Conservation (phyloP, 2,888 invertebrate species). For the Leptogaster cylindrica region DNA sequence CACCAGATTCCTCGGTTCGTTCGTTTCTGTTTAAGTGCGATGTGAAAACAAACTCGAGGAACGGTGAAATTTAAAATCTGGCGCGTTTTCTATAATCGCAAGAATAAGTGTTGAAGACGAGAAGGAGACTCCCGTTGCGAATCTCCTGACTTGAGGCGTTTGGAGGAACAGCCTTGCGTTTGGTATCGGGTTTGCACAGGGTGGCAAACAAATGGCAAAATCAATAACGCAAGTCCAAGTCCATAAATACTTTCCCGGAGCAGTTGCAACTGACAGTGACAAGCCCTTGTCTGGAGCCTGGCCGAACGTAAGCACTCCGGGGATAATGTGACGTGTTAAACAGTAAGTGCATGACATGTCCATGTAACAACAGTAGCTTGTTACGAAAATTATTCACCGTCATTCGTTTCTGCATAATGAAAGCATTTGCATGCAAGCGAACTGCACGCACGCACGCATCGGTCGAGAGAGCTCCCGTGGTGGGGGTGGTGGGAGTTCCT, state of each 20-base stretch:
- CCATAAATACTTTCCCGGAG: conserved; percentile 19
- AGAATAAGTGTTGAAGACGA: background rate
- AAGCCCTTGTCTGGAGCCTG: conserved; percentile 14
- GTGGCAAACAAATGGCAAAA: conserved; percentile 19
- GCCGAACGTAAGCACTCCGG: background rate
- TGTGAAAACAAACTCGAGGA: conserved; percentile 25
- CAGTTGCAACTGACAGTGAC: conserved; percentile 12
- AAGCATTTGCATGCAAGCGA: conserved; percentile 9
- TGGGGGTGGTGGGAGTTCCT: no score
- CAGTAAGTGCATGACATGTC: conserved; percentile 6
- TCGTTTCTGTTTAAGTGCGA: conserved; percentile 26
- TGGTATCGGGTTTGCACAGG: no score
- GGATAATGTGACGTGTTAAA: conserved; percentile 4
- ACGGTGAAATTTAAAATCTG: no score
- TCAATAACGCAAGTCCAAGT: conserved; percentile 38
- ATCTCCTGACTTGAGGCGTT: background rate
- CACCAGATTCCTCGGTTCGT: background rate
- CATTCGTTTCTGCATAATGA: background rate
- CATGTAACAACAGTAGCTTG: conserved; percentile 5
- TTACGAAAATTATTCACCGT: background rate
- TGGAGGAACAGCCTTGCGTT: no score
- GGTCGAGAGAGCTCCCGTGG: background rate
- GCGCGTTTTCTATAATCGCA: background rate
- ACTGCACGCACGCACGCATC: background rate
- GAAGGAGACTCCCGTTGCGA: background rate